These are phyloP conservation scores for Corythaeola cristata DNA, from an alignment of 2,113 vertebrate species.

Conservation along the genomic window DNA sequence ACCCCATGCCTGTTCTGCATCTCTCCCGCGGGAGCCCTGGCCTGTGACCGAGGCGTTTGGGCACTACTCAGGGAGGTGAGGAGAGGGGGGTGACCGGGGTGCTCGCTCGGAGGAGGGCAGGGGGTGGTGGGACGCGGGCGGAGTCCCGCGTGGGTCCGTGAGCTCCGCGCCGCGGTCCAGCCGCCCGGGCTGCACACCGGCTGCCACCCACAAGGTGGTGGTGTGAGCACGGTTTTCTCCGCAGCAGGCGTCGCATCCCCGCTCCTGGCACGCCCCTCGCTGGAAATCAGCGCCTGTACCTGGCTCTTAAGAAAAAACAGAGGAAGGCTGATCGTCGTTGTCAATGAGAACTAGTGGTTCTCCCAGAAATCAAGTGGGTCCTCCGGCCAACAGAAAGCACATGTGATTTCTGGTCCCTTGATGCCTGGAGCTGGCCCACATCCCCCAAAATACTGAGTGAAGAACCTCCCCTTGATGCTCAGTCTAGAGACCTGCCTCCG, in stretches of 20 bases:
- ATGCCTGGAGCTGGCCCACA: not conserved
- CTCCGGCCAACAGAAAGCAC: not conserved
- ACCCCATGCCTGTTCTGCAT: fast-evolving
- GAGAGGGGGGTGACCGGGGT: not conserved
- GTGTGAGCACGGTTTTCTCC: not conserved
- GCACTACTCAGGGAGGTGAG: fast-evolving
- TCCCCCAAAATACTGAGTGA: not conserved
- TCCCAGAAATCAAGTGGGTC: not conserved
- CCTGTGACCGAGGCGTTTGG: fast-evolving
- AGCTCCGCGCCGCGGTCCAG: too few species aligned
- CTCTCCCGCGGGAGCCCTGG: not conserved
- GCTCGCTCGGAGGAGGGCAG: not conserved
- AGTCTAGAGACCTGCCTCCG: not conserved
- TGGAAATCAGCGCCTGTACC: not conserved
- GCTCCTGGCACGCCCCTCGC: fast-evolving
- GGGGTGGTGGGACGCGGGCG: too few species aligned
- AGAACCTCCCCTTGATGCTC: not conserved
- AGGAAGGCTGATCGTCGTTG: not conserved
- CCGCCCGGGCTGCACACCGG: not conserved
- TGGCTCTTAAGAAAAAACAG: fast-evolving
- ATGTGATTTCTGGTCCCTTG: not conserved
- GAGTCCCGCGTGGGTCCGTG: too few species aligned
- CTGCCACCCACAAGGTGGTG: not conserved
- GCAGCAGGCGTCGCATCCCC: fast-evolving
- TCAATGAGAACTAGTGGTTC: not conserved